A percentile compares a stretch with the other conserved stretches of the same genome.
Evolutionary conservation across 2,113 vertebrate genomes (phyloP).

Genomic region (Macaca nemestrina): DNA sequence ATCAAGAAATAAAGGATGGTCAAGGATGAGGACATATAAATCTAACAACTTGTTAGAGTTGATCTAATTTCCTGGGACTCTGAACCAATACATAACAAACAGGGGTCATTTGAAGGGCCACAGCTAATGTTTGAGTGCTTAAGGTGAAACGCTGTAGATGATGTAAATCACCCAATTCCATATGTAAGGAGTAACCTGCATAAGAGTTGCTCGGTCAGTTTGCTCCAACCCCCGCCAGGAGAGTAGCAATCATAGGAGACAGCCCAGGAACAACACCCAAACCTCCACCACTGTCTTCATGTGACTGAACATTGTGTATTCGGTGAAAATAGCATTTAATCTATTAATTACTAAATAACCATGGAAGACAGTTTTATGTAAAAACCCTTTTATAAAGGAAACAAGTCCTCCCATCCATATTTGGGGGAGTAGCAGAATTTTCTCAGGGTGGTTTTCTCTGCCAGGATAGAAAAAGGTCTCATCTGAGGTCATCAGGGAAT

Average conservation of each 20-base stretch:
- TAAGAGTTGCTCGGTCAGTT: background rate
- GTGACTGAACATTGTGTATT: background rate
- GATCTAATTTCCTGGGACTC: background rate
- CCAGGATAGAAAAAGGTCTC: fast-evolving
- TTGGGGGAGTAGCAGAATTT: background rate
- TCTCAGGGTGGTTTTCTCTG: background rate
- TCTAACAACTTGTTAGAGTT: background rate
- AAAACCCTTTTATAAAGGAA: background rate
- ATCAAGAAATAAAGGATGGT: background rate
- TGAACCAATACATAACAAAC: background rate
- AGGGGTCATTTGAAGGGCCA: background rate
- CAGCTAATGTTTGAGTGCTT: background rate
- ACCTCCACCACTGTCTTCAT: background rate
- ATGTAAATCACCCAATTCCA: background rate
- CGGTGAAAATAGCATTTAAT: background rate
- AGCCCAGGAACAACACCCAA: fast-evolving
- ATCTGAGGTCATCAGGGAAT: background rate
- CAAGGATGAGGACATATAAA: background rate
- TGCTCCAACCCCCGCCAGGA: background rate
- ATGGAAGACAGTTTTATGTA: background rate
- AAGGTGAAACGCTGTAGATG: background rate
- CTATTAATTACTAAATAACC: background rate
- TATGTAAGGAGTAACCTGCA: background rate
- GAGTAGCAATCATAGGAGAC: background rate
- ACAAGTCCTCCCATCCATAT: background rate